These are phyloP conservation scores for Falco punctatus DNA, from an alignment of 2,113 vertebrate genomes.

Conservation along the genomic window DNA sequence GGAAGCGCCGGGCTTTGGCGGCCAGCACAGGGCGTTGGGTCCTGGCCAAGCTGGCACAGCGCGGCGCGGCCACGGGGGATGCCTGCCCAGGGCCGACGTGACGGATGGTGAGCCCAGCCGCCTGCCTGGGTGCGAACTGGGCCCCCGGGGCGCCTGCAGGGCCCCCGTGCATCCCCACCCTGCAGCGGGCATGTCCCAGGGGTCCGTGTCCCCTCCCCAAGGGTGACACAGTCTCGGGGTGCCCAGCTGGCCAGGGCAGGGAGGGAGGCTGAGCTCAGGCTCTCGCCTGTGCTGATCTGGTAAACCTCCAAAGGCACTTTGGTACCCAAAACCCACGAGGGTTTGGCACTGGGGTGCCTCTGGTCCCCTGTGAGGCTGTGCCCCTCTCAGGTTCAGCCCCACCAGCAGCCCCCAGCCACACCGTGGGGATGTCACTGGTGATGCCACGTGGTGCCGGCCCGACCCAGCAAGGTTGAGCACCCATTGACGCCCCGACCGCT, in stretches of 20 bases:
- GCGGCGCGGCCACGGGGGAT: background rate
- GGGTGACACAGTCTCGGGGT: background rate
- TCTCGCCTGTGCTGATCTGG: background rate
- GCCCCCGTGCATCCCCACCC: background rate
- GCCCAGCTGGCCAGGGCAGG: background rate
- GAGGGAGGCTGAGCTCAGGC: background rate
- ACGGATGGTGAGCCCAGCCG: background rate
- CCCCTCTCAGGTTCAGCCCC: background rate
- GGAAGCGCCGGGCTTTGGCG: conserved; percentile 48
- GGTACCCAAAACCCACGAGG: background rate
- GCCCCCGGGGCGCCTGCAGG: background rate
- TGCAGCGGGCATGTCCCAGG: background rate
- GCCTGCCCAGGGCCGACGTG: conserved; percentile 26
- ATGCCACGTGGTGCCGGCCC: background rate
- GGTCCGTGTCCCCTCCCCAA: rapidly evolving
- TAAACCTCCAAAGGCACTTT: background rate
- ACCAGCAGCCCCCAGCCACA: background rate
- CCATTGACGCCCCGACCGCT: background rate
- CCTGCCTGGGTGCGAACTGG: background rate
- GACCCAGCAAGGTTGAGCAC: background rate
- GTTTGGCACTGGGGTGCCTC: background rate
- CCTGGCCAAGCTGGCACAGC: conserved; percentile 37
- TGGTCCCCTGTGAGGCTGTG: rapidly evolving
- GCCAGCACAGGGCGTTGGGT: background rate
- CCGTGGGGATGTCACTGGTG: rapidly evolving